phyloP scores from a whole-genome alignment of 2,888 invertebrate genomes.

The Calliphora vomitoria region DNA sequence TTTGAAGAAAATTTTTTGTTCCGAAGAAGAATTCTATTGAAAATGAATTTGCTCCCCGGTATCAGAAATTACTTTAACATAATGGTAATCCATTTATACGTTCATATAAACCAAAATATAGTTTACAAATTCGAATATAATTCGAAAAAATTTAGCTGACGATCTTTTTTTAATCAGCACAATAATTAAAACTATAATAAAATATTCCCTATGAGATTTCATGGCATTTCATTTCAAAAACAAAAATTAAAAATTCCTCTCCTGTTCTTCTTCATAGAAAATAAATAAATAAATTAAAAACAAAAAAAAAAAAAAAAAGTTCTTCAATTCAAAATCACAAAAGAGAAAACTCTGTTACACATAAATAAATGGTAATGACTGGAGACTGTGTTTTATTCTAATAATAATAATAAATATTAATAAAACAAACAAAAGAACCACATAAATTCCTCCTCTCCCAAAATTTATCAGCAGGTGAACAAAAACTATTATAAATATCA shows the following conservation, averaged over 20 bases:
- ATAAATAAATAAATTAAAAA: background rate
- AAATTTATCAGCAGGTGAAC: slow-evolving; percentile 70
- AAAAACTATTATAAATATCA: slow-evolving; percentile 62
- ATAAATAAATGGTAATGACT: slow-evolving; percentile 84
- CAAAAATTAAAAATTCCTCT: slow-evolving; percentile 25
- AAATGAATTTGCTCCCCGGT: too few relatives aligned
- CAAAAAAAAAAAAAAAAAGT: background rate
- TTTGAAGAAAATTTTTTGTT: too few relatives aligned
- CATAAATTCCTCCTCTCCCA: slow-evolving; percentile 47
- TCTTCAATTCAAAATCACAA: background rate
- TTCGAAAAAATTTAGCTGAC: too few relatives aligned
- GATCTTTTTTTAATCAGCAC: too few relatives aligned
- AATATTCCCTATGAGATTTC: slow-evolving; percentile 20
- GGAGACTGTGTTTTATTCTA: slow-evolving; percentile 79
- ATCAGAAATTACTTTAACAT: too few relatives aligned
- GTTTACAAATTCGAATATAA: too few relatives aligned
- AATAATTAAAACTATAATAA: too few relatives aligned
- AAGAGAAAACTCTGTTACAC: slow-evolving; percentile 15
- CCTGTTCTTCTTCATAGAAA: slow-evolving; percentile 58
- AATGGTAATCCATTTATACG: too few relatives aligned
- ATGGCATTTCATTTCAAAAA: slow-evolving; percentile 26
- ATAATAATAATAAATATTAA: slow-evolving; percentile 44
- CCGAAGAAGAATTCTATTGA: too few relatives aligned
- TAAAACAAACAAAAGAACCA: slow-evolving; percentile 51
- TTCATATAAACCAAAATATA: too few relatives aligned